Evolutionary conservation across 2,888 invertebrate species (phyloP), one percentile per base, ranked within the genome.

Genomic region (Thalpophila matura): DNA sequence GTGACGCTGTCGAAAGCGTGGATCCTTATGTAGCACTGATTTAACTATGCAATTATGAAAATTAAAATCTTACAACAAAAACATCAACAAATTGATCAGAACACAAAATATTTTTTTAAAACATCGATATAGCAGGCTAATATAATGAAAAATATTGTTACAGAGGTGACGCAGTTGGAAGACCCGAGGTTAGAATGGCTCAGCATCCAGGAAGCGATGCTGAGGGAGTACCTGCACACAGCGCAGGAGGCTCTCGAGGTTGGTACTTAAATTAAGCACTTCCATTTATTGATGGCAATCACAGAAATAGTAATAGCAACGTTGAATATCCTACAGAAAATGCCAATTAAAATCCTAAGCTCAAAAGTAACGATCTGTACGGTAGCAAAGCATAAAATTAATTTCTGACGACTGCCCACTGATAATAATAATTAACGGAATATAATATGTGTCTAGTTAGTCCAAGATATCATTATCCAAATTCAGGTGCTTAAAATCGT

Each of bases 101-200:
- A n/a, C n/a, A n/a, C n/a, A n/a, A n/a, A n/a, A n/a, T n/a, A n/a
- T n/a, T n/a, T n/a, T n/a, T n/a, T n/a, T n/a, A n/a, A n/a, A n/a
- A n/a, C n/a, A n/a, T n/a, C n/a, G n/a, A 24, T 46, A 14, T n/a
- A 42, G 18, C 24, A 74, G 33, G 37, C 16, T 68, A 12, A 45
- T 49, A 9, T 5, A 27, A 45, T 6, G 2, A 26, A 7, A 6
- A 60, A 50, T 62, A 54, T 85, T 87, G 76, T 93, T 96, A 33
- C 96, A 98, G 98, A 99, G 96, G 97, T 97, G 86, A 99, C 99
- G 88, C 99, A 99, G 95, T 95, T 99, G 74, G 99, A 99, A 95
- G 99, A 99, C 94, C 99, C 99, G 72, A 96, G 99, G 85, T 96
- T 98, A 95, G 99, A 99, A 97, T 99, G 99, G 99, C 97, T 99